A percentile compares a stretch with the other conserved stretches of the same genome.
phyloP scores from a whole-genome alignment of 2,888 invertebrate genomes.

The Zonitis immaculata region DNA sequence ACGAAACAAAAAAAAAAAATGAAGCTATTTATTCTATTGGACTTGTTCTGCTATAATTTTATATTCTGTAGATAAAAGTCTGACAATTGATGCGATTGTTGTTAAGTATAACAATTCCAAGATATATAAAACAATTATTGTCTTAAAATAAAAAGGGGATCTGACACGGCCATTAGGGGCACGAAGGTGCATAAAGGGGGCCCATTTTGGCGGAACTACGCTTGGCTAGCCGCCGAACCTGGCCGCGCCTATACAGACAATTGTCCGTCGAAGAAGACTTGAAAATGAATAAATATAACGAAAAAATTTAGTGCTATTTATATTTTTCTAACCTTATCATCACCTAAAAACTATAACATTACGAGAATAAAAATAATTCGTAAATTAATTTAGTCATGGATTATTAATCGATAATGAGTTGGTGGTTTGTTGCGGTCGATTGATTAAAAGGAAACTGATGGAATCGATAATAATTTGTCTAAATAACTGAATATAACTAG shows the following conservation, averaged over 20 bases:
- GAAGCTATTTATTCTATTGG: no score
- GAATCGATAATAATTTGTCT: neutral
- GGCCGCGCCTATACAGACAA: constrained; percentile 31
- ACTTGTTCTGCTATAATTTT: no score
- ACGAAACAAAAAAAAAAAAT: no score
- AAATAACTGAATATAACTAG: neutral
- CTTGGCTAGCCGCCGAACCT: constrained; percentile 33
- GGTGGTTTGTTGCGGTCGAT: neutral
- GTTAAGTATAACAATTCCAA: neutral
- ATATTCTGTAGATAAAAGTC: no score
- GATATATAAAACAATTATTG: constrained; percentile 17
- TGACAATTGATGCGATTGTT: no score
- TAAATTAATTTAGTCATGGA: neutral
- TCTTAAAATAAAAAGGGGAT: constrained; percentile 15
- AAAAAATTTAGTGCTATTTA: neutral
- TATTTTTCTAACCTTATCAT: neutral
- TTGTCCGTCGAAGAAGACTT: constrained; percentile 7
- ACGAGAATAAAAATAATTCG: neutral
- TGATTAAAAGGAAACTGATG: neutral
- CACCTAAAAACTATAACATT: neutral
- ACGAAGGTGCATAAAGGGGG: constrained; percentile 36
- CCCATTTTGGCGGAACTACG: constrained; percentile 34
- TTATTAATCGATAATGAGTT: neutral
- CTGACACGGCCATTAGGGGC: constrained; percentile 21
- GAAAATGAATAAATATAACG: neutral